These are phyloP conservation scores for Trichacis sp. DNA, from an alignment of 2,888 invertebrate genomes.

Conservation along the genomic window DNA sequence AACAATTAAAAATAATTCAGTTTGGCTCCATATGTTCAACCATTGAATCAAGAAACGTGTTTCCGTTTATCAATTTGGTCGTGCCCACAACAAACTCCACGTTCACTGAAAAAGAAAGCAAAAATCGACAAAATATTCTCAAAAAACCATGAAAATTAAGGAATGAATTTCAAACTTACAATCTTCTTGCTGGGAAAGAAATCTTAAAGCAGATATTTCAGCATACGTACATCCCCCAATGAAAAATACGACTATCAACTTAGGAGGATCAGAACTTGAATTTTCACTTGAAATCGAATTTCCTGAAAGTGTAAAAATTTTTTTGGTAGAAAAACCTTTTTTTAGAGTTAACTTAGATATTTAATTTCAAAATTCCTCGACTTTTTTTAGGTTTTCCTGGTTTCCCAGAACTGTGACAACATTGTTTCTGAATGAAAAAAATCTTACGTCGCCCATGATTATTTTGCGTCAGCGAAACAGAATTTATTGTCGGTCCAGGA, in stretches of 20 bases:
- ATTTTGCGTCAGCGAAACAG: constrained; percentile 38
- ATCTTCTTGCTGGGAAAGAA: constrained; percentile 82
- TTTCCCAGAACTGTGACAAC: too few relatives aligned
- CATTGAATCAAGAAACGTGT: constrained; percentile 83
- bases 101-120: constrained; percentile 71
- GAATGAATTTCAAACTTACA: constrained; percentile 56
- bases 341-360: too few relatives aligned
- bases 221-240: constrained; percentile 97
- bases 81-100: constrained; percentile 92
- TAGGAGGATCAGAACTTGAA: constrained; percentile 71
- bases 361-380: too few relatives aligned
- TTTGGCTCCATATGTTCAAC: constrained; percentile 70
- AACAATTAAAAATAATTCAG: constrained; percentile 11
- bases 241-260: constrained; percentile 91
- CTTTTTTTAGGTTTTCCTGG: too few relatives aligned
- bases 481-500: constrained; percentile 79
- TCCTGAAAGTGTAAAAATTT: constrained; percentile 57
- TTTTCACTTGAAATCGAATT: constrained; percentile 68
- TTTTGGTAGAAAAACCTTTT: too few relatives aligned
- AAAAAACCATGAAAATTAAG: background rate
- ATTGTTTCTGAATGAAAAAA: too few relatives aligned
- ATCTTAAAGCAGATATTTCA: constrained; percentile 85
- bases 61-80: constrained; percentile 92
- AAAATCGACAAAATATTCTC: background rate
- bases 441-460: constrained; percentile 46